These are phyloP conservation scores for Tipula unca DNA, from an alignment of 2,888 invertebrate genomes.

Conservation along the genomic window DNA sequence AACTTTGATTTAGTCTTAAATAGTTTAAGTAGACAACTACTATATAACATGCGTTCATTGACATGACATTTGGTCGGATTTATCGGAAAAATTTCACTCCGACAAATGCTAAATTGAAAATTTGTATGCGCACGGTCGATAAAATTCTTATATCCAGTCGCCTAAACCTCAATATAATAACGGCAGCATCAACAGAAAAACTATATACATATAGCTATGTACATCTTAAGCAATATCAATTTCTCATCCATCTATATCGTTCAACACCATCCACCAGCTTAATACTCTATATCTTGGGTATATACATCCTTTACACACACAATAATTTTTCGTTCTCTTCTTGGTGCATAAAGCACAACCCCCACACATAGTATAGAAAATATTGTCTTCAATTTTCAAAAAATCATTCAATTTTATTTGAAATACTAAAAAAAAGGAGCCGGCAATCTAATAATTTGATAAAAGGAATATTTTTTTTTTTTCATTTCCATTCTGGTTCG, in stretches of 20 bases:
- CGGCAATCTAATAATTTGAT: neutral
- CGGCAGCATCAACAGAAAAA: neutral
- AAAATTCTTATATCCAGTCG: neutral
- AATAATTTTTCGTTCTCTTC: neutral
- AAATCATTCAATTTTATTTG: slow-evolving; percentile 8
- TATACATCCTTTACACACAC: neutral
- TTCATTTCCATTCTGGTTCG: neutral
- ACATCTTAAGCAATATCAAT: neutral
- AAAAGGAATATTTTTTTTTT: neutral
- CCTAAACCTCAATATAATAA: neutral
- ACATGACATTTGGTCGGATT: too few relatives aligned
- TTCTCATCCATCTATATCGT: neutral
- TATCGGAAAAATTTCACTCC: too few relatives aligned
- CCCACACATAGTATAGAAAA: neutral
- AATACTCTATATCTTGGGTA: neutral
- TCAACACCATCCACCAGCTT: neutral
- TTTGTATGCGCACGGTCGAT: neutral
- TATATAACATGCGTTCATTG: too few relatives aligned
- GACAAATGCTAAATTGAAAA: too few relatives aligned
- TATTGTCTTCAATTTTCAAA: neutral
- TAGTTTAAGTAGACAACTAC: too few relatives aligned
- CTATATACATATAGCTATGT: neutral
- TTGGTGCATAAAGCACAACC: neutral
- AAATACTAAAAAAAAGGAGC: neutral
- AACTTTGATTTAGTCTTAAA: too few relatives aligned